Percentiles rank a stretch among this genome's conserved stretches.
Conservation (phyloP, 2,797 vertebrate species). For the Sibirionetta formosa region DNA sequence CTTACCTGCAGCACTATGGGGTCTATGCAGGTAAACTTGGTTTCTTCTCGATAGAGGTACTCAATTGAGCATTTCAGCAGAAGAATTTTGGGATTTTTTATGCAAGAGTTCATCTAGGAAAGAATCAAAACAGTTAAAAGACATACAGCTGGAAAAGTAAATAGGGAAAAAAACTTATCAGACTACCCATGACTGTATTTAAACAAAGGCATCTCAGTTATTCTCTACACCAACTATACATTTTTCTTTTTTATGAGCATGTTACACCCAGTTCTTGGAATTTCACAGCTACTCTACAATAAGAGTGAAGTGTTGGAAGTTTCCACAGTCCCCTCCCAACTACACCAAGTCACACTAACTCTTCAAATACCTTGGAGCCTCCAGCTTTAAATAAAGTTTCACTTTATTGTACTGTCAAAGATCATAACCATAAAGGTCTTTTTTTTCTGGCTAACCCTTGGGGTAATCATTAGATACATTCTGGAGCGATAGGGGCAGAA, state of each 20-base stretch:
- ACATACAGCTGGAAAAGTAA: neutral
- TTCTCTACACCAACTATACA: fast-evolving
- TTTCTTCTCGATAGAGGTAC: slow-evolving; percentile 98
- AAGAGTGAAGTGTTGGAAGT: neutral
- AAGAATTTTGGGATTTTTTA: slow-evolving; percentile 98
- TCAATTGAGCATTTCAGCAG: slow-evolving; percentile 98
- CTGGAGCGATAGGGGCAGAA: neutral
- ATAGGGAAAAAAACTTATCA: neutral
- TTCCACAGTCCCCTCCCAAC: neutral
- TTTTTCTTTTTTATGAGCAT: neutral
- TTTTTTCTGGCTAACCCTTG: neutral
- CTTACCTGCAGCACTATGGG: slow-evolving; percentile 98
- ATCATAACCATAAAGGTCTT: neutral
- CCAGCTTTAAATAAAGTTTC: neutral
- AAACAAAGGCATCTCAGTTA: neutral
- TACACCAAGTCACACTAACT: neutral
- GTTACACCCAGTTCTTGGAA: neutral
- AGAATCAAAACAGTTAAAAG: neutral
- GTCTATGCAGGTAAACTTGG: slow-evolving; percentile 98
- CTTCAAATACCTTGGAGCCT: neutral
- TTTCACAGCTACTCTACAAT: neutral
- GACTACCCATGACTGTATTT: neutral
- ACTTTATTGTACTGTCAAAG: neutral
- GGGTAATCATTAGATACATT: neutral
- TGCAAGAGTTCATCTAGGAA: slow-evolving; percentile 94